Evolutionary conservation across 2,797 vertebrate genomes (phyloP), one percentile per base, ranked within the genome.

Genomic region (Leuciscus waleckii): DNA sequence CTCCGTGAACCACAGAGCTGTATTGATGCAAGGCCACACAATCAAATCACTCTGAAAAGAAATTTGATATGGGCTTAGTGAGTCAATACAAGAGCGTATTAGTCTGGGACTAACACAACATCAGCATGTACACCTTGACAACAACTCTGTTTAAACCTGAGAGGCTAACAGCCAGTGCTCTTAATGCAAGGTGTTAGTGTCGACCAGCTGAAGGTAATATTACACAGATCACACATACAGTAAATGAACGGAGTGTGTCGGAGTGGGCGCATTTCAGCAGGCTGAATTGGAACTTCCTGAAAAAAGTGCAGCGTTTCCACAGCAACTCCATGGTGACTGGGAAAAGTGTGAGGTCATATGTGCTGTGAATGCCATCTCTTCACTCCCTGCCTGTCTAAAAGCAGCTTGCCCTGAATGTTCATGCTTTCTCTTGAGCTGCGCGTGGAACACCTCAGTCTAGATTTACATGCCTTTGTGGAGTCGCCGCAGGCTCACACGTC

Each of bases 241-340:
- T 16, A 16, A 88, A 79, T 67, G 39, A 65, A 70, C 35, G 19
- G 51, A 84, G 51, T 41, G 81, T 75, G 81, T 76, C 23, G 11
- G 83, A 85, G 77, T 79, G 76, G 76, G 76, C 41, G 41, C 61
- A 84, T 79, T 84, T 84, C 46, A 69, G 74, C 46, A 32, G 46
- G 74, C 74, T 78, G 63, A 78, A 69, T 69, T 83, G 35, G 43
- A 84, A 79, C 83, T 79, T 84, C 83, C 67, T 85, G 80, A 87
- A 70, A 61, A 82, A 71, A 81, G 13, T 13, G 16, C 51, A 76
- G 85, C 74, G 94, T 96, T 94, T 93, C 95, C 94, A 90, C 89
- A 94, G 94, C 94, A 95, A 95, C 95, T 88, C 91, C 90, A 93
- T 88, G 89, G 89, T 16, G 89, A 88, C 89, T 80, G 75, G 81